phyloP scores from a whole-genome alignment of 2,113 vertebrate genomes.

The Alligator mississippiensis region DNA sequence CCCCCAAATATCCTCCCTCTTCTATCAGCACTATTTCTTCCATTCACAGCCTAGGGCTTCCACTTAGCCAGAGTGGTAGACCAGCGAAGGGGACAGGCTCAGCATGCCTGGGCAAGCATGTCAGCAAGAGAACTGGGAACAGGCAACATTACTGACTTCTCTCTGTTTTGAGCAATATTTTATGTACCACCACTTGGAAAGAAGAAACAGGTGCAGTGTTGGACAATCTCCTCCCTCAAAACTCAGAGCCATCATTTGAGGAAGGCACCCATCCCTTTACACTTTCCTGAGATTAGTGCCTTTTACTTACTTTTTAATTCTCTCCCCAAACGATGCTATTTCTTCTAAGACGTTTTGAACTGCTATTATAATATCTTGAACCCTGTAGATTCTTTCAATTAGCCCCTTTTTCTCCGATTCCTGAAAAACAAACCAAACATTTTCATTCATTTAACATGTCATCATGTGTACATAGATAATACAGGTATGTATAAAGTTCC shows the following conservation, averaged over 20 bases:
- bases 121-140: background rate
- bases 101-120: background rate
- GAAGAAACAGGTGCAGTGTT: background rate
- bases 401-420: conserved; percentile 93
- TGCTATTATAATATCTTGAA: conserved; percentile 93
- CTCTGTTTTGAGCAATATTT: background rate
- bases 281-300: background rate
- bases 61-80: background rate
- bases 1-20: no score
- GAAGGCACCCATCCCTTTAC: background rate
- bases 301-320: conserved; percentile 94
- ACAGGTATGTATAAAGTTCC: background rate
- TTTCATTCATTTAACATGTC: background rate
- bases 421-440: conserved; percentile 71
- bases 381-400: conserved; percentile 96
- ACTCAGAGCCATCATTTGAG: background rate
- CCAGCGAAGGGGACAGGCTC: background rate
- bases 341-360: conserved; percentile 93
- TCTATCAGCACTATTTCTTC: background rate
- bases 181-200: background rate
- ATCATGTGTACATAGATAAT: fast-evolving
- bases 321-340: conserved; percentile 91
- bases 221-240: background rate
- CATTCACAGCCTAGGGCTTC: background rate
- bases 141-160: background rate